Evolutionary conservation across 2,888 invertebrate species (phyloP).

Genomic region (Kuschelorhynchus macadamiae): DNA sequence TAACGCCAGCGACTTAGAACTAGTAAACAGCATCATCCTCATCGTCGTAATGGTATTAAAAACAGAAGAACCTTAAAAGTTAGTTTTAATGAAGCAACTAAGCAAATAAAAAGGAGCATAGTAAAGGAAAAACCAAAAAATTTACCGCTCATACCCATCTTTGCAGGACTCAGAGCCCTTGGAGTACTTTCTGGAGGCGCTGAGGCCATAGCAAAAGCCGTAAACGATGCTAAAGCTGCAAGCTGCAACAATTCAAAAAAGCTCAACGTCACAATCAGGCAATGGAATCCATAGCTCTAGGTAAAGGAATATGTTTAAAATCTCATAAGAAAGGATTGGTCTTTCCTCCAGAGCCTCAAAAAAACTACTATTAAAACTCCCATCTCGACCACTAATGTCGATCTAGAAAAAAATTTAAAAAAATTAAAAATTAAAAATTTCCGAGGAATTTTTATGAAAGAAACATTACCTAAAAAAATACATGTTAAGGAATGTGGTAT

Average conservation of each 20-base stretch:
- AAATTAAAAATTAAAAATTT: background rate
- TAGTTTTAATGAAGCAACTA: background rate
- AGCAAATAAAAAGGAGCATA: background rate
- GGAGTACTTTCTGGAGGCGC: conserved; percentile 36
- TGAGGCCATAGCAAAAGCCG: conserved; percentile 52
- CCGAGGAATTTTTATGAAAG: background rate
- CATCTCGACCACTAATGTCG: background rate
- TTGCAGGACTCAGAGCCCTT: background rate
- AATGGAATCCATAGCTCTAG: conserved; percentile 54
- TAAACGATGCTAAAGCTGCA: conserved; percentile 52
- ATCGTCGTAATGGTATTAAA: background rate
- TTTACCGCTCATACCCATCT: background rate
- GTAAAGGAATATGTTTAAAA: conserved; percentile 27
- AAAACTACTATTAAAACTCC: background rate
- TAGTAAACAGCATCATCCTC: no score
- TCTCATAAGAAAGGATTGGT: background rate
- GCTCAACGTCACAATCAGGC: conserved; percentile 53
- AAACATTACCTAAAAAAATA: background rate
- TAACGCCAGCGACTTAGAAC: no score
- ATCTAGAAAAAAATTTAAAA: background rate
- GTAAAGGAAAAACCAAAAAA: background rate
- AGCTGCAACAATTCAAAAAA: conserved; percentile 53
- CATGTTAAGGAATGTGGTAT: background rate
- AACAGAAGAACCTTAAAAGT: background rate
- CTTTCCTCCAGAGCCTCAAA: background rate